A percentile compares a stretch with the other conserved stretches of the same genome.
Conservation (phyloP, 2,888 invertebrate genomes). For the Drosophila mettleri region DNA sequence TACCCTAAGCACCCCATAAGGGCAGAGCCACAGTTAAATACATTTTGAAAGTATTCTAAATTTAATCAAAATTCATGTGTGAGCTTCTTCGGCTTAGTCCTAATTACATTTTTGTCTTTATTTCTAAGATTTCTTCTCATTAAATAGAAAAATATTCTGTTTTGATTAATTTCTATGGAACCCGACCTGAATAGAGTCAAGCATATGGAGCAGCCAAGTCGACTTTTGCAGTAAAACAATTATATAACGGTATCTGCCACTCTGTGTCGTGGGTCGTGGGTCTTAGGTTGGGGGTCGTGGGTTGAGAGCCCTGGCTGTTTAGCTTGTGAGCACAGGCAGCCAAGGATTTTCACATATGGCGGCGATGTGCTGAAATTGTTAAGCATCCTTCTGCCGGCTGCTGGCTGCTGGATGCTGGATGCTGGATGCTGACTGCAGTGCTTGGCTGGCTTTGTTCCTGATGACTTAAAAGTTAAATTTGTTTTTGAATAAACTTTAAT, state of each 20-base stretch:
- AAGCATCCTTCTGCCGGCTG: slow-evolving; percentile 24
- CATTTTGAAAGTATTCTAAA: too few species aligned
- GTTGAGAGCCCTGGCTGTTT: too few species aligned
- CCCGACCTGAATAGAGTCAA: background rate
- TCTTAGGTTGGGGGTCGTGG: too few species aligned
- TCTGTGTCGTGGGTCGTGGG: background rate
- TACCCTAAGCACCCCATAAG: slow-evolving; percentile 23
- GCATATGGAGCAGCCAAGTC: slow-evolving; percentile 38
- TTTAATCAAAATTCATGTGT: background rate
- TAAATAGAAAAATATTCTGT: background rate
- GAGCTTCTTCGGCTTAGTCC: background rate
- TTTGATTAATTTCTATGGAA: slow-evolving; percentile 10
- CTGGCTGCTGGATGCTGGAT: slow-evolving; percentile 22
- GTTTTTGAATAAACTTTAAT: slow-evolving; percentile 74
- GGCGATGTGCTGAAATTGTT: slow-evolving; percentile 36
- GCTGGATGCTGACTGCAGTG: slow-evolving; percentile 13
- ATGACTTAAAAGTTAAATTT: slow-evolving; percentile 80
- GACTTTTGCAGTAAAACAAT: slow-evolving; percentile 39
- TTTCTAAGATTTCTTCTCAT: background rate
- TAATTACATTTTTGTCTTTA: background rate
- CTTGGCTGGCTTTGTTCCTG: slow-evolving; percentile 25
- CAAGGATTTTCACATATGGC: slow-evolving; percentile 38
- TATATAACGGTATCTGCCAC: slow-evolving; percentile 17
- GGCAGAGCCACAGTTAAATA: too few species aligned
- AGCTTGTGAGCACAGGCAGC: slow-evolving; percentile 19